Evolutionary conservation across 2,888 invertebrate species (phyloP).

Genomic region (Protodeltote pygarga): DNA sequence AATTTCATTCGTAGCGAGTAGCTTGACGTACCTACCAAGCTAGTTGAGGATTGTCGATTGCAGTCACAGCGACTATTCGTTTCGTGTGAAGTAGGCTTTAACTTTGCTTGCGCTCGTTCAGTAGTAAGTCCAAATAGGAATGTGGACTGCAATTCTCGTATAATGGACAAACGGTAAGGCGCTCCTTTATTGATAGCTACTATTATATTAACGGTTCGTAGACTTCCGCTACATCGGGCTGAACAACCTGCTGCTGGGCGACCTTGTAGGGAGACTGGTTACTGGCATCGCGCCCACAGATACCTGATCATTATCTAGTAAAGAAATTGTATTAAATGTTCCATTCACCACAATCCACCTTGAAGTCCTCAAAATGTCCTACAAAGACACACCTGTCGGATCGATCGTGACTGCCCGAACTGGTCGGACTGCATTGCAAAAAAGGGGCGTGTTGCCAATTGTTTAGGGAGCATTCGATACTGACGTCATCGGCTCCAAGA

Average conservation of each 20-base stretch:
- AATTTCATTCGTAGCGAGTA: constrained; percentile 7
- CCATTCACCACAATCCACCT: constrained; percentile 34
- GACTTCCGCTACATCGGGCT: constrained; percentile 41
- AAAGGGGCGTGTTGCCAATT: constrained; percentile 42
- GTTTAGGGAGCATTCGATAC: constrained; percentile 28
- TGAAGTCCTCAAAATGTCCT: constrained; percentile 36
- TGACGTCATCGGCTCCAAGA: constrained; percentile 37
- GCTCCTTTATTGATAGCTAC: constrained; percentile 44
- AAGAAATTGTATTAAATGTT: constrained; percentile 22
- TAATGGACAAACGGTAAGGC: constrained; percentile 45
- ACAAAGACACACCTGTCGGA: constrained; percentile 45
- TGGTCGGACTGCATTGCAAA: constrained; percentile 48
- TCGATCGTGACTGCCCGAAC: constrained; percentile 32
- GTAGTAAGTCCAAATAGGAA: constrained; percentile 34
- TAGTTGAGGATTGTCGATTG: no score
- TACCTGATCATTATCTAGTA: constrained; percentile 4
- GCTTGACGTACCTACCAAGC: constrained; percentile 12
- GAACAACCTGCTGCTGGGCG: constrained; percentile 41
- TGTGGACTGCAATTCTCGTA: constrained; percentile 27
- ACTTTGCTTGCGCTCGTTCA: constrained; percentile 15
- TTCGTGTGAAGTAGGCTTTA: no score
- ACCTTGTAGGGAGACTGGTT: constrained; percentile 50
- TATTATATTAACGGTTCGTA: constrained; percentile 46
- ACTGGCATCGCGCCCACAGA: constrained; percentile 16
- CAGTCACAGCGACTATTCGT: no score